phyloP scores from a whole-genome alignment of 2,888 invertebrate species.

The Helobdella robusta region DNA sequence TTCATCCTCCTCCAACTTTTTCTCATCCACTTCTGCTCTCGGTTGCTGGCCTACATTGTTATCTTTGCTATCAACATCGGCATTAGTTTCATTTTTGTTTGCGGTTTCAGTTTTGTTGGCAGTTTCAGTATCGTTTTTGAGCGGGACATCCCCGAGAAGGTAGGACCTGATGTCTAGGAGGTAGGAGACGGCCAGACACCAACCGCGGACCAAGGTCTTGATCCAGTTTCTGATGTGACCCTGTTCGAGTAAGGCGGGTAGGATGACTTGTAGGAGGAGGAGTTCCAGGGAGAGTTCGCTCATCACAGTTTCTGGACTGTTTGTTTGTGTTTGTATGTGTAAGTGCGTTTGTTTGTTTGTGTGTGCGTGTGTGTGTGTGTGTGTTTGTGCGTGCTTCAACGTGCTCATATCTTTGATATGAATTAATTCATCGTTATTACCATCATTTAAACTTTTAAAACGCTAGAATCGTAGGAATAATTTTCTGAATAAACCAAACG shows the following conservation, averaged over 20 bases:
- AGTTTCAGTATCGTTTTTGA: slow-evolving; percentile 22
- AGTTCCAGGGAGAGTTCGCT: slow-evolving; percentile 89
- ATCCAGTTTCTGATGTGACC: slow-evolving; percentile 93
- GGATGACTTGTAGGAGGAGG: slow-evolving; percentile 70
- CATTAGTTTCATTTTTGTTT: slow-evolving; percentile 4
- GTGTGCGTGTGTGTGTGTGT: background rate
- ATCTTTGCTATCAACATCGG: slow-evolving; percentile 4
- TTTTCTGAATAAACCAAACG: background rate
- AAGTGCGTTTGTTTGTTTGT: background rate
- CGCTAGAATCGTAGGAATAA: background rate
- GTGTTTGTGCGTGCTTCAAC: background rate
- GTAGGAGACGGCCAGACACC: slow-evolving; percentile 58
- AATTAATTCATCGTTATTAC: background rate
- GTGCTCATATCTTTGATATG: background rate
- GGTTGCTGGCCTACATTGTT: background rate
- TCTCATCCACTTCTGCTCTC: slow-evolving; percentile 28
- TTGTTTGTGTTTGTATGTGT: background rate
- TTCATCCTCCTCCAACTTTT: slow-evolving; percentile 31
- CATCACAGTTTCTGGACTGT: slow-evolving; percentile 56
- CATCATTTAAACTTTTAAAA: background rate
- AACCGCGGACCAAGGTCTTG: slow-evolving; percentile 66
- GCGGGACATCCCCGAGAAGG: slow-evolving; percentile 64
- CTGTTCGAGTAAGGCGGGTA: slow-evolving; percentile 90
- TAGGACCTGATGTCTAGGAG: slow-evolving; percentile 78
- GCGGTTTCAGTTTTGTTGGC: background rate